Evolutionary conservation across 2,113 vertebrate genomes (phyloP).

Genomic region (Sinocyclocheilus anshuiensis): DNA sequence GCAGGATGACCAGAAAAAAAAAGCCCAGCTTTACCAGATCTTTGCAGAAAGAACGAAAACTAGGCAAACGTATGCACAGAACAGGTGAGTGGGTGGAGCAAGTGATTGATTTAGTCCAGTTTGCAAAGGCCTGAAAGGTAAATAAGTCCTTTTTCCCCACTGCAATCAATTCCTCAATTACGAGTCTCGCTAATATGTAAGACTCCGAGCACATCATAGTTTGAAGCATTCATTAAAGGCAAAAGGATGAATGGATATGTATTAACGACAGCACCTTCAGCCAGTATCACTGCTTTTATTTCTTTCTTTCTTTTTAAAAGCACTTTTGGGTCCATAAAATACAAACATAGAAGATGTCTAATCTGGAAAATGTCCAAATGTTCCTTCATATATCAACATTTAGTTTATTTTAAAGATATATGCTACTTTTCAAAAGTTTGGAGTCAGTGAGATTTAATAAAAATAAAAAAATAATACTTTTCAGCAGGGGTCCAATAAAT

Average conservation of each 20-base stretch:
- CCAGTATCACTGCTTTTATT: background rate
- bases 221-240: conserved; percentile 14
- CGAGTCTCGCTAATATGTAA: background rate
- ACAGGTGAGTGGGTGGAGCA: background rate
- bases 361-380: background rate
- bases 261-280: background rate
- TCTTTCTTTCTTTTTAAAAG: background rate
- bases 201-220: conserved; percentile 14
- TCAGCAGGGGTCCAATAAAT: background rate
- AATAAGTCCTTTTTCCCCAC: background rate
- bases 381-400: background rate
- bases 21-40: background rate
- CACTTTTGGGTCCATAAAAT: background rate
- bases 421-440: too few species aligned
- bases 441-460: background rate
- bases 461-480: background rate
- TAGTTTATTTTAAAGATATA: background rate
- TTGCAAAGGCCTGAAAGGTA: conserved; percentile 30
- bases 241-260: background rate
- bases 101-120: conserved; percentile 20
- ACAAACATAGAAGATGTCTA: background rate
- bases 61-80: conserved; percentile 30
- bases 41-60: conserved; percentile 43
- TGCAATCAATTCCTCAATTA: conserved; percentile 35
- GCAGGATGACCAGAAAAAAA: conserved; percentile 6